Evolutionary conservation across 2,888 invertebrate genomes (phyloP), one percentile per base, ranked within the genome.

Genomic region (Drosophila vallismaia): DNA sequence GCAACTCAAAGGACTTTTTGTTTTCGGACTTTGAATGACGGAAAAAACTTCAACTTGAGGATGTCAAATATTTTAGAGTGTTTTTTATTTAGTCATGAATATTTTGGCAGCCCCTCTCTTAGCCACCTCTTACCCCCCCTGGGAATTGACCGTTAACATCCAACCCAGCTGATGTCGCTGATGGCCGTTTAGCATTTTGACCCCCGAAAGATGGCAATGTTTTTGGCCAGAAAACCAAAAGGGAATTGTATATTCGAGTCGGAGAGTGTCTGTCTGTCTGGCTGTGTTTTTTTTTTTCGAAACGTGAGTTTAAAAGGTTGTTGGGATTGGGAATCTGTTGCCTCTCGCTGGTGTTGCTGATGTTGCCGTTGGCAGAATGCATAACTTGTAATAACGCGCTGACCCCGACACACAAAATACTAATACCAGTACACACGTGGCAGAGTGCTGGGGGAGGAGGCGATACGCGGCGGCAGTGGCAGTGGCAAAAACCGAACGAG

Each of bases 381-480:
- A 86, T 86, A 86, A 81, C 78, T 81, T 81, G 75, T 83, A 81
- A 83, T 81, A 86, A 83, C 64, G 63, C 51, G 45, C 57, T 77
- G 75, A 77, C 84, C 71, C 85, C 68, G 38, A 46, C 29, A 44
- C n/a, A 28, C 28, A 28, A 28, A 28, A 0, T 28, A 28, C 28
- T 28, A 28, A 28, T 28, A 6, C 28, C 28, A 28, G 28, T 4
- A 28, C 28, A 28, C 6, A 6, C 28, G 5, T 28, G 4, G 28
- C 28, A 28, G 28, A 6, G 6, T 19, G 19, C 19, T 19, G 14
- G 14, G 14, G 14, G 1, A 14, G 14, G 19, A 19, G 19, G 19
- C 19, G 19, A 19, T 2, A 19, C 19, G 1, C 14, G 14, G 14
- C 14, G 14, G 19, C 19, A 2, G 19, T 2, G 19, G 19, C 19